A percentile compares a stretch with the other conserved stretches of the same genome.
phyloP scores from a whole-genome alignment of 1,140 invertebrate genomes.

The Eumeta japonica region DNA sequence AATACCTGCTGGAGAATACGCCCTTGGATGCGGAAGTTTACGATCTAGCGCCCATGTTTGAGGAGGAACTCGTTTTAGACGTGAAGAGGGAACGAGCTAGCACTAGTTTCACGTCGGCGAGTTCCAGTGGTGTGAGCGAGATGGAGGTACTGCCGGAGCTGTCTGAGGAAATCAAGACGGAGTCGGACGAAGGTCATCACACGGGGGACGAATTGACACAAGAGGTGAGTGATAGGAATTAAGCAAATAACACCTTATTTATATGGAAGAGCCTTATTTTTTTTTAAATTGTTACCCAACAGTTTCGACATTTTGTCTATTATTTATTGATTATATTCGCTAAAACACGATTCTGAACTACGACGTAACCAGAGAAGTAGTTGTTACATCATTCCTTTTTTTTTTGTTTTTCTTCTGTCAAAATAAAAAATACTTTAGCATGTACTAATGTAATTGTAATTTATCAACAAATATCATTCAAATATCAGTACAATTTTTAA shows the following conservation, averaged over 20 bases:
- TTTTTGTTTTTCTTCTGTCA: too few relatives aligned
- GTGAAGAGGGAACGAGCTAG: constrained; percentile 51
- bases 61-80: constrained; percentile 38
- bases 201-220: constrained; percentile 51
- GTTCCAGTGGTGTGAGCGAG: constrained; percentile 52
- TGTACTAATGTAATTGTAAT: too few relatives aligned
- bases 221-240: constrained; percentile 56
- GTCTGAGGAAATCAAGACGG: constrained; percentile 34
- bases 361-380: too few relatives aligned
- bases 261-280: background rate
- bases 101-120: constrained; percentile 51
- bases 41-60: constrained; percentile 42
- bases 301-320: too few relatives aligned
- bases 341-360: too few relatives aligned
- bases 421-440: too few relatives aligned
- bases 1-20: constrained; percentile 49
- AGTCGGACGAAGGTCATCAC: constrained; percentile 48
- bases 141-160: constrained; percentile 24
- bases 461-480: too few relatives aligned
- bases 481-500: too few relatives aligned
- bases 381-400: too few relatives aligned
- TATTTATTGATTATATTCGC: too few relatives aligned
- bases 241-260: background rate
- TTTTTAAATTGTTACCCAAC: too few relatives aligned
- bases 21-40: constrained; percentile 42